These are phyloP conservation scores for Trichosurus vulpecula DNA, from an alignment of 2,797 vertebrate species.

Conservation along the genomic window DNA sequence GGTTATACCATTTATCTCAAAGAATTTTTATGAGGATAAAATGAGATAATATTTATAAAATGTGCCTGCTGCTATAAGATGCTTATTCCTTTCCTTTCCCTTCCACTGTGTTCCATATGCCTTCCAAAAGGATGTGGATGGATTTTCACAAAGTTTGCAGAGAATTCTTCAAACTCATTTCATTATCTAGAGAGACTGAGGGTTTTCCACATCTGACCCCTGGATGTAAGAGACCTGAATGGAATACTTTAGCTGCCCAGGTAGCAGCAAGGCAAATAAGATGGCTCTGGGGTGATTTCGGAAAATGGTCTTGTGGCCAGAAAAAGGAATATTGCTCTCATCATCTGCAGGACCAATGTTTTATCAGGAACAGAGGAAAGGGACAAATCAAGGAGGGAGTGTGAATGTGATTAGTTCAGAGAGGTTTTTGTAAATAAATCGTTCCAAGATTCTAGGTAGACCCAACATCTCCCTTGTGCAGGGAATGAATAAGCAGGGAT, in stretches of 20 bases:
- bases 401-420: background rate
- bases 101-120: background rate
- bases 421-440: background rate
- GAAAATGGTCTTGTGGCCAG: conserved; percentile 34
- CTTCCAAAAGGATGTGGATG: background rate
- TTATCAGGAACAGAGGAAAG: background rate
- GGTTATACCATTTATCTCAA: background rate
- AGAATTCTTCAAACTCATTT: background rate
- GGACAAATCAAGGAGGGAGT: background rate
- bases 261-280: conserved; percentile 44
- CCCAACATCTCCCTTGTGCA: background rate
- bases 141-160: background rate
- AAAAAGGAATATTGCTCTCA: conserved; percentile 17
- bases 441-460: background rate
- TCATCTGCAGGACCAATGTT: conserved; percentile 1
- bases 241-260: conserved; percentile 25
- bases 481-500: background rate
- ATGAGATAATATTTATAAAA: background rate
- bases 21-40: background rate
- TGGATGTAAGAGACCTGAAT: background rate
- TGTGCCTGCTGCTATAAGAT: background rate
- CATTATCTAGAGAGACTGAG: background rate
- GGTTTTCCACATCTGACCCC: background rate
- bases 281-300: conserved; percentile 43
- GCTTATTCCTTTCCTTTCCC: background rate